Base-by-base conservation (phyloP, 2,113 vertebrate genomes). In the Gnathonemus longibarbis region DNA sequence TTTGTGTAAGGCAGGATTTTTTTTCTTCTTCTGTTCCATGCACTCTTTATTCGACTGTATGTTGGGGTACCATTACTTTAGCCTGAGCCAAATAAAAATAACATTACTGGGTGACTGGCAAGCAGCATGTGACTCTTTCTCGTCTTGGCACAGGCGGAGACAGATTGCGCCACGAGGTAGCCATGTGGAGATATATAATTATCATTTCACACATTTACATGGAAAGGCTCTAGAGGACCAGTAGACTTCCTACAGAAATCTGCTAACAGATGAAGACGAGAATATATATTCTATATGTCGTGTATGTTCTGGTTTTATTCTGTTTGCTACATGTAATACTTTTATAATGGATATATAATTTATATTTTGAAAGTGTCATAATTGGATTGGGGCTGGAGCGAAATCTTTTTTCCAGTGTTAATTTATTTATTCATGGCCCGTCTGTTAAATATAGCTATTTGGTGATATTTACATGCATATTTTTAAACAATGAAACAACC, bases 121-220 rank as follows among this genome's bases (percentile, higher is more conserved):
- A 45, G 15, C 89, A 46, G 50, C 89, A n/a, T 50, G 77, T 39
- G 10, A 50, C 39, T 42, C 21, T 35, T 53, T 89, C 21, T 84
- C 35, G 53, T 80, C 46, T 42, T 58, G 89, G 77, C 52, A 48
- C 80, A 13, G 35, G 21, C 35, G 31, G 89, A 84, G 74, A 84
- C 89, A 89, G 89, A 89, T 89, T 89, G 50, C 39, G 5, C 19
- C 89, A 84, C 77, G 45, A 56, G 80, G 80, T 85, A 84, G 89
- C 80, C 80, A 84, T 89, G 50, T 85, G 89, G 89, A 56, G 89
- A 89, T 89, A 62, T 89, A 85, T 89, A 89, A 89, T 89, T 89
- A 89, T 89, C 80, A 84, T 84, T 89, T 89, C 89, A 89, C 52
- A 84, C 89, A 48, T 85, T 84, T 80, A 84, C 77, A 89, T 56